Evolutionary conservation across 2,113 vertebrate species (phyloP), one percentile per base, ranked within the genome.

Genomic region (Nothobranchius furzeri): DNA sequence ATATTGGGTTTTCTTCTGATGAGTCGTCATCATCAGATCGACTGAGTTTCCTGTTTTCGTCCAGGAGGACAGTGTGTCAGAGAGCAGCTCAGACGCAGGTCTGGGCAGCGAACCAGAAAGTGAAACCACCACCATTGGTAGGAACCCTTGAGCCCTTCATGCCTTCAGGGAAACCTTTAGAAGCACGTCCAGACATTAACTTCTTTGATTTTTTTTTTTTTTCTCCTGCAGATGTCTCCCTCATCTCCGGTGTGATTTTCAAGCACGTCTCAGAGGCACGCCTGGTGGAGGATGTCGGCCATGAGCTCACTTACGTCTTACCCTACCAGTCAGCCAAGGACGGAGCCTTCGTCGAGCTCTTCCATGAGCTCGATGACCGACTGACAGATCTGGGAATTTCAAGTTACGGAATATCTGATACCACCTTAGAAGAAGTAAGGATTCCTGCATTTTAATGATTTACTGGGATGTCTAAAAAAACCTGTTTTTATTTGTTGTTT

Each of bases 41-140:
- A 12, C 12, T 46, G 6, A 52, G 0, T 20, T 4, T 51, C 42
- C 43, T 20, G 37, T 3, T 63, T 74, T 89, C 76, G 47, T 87
- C 66, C 83, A 99, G 98, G 96, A 98, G 83, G 98, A 99, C 90
- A 97, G 90, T 48, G 94, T 99, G 42, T 99, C 98, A 68, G 95
- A 98, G 84, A 99, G 97, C 91, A 99, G 98, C 70, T 99, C 98
- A 72, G 98, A 98, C 61, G 98, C 96, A 62, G 98, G 98, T 60
- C 94, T 99, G 65, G 98, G 97, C 84, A 99, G 97, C 13, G 98
- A 99, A 92, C 98, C 98, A 77, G 98, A 99, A 90, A 99, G 98
- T 89, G 98, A 99, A 89, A 98, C 96, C n/a, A 90, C 96, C 80
- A 97, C 95, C 46, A 94, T 98, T 81, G 98, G 97, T 99, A 92